Percentiles rank a stretch among this genome's conserved stretches.
Conservation (phyloP, 1,140 invertebrate species). For the Brachionus manjavacas region DNA sequence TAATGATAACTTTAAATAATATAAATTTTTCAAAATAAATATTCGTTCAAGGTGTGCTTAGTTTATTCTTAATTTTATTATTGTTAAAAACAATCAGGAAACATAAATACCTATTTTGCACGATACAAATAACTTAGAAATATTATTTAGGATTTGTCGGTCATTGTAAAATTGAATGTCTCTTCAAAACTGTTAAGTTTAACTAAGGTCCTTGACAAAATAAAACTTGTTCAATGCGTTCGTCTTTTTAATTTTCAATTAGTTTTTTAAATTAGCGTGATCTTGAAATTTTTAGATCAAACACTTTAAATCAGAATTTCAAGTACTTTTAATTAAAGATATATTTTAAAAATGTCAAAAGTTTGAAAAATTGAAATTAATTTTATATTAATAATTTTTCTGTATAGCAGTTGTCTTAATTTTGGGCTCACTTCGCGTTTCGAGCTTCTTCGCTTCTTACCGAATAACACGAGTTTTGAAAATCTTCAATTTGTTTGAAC, state of each 20-base stretch:
- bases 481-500: not conserved
- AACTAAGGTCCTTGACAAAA: not conserved
- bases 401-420: too few species aligned
- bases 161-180: not conserved
- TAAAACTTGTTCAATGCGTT: not conserved
- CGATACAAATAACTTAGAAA: not conserved
- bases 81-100: not conserved
- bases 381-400: not conserved
- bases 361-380: not conserved
- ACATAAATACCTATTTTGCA: not conserved
- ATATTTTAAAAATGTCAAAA: not conserved
- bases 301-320: not conserved
- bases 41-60: slow-evolving; percentile 2
- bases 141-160: not conserved
- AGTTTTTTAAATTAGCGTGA: not conserved
- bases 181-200: not conserved
- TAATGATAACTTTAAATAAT: not conserved
- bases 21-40: not conserved
- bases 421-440: too few species aligned
- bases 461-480: not conserved
- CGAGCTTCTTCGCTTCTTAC: too few species aligned
- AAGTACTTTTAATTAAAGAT: not conserved
- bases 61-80: not conserved
- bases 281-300: slow-evolving; percentile 12
- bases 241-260: not conserved